phyloP scores from a whole-genome alignment of 2,797 vertebrate genomes.

The Syngnathus acus region DNA sequence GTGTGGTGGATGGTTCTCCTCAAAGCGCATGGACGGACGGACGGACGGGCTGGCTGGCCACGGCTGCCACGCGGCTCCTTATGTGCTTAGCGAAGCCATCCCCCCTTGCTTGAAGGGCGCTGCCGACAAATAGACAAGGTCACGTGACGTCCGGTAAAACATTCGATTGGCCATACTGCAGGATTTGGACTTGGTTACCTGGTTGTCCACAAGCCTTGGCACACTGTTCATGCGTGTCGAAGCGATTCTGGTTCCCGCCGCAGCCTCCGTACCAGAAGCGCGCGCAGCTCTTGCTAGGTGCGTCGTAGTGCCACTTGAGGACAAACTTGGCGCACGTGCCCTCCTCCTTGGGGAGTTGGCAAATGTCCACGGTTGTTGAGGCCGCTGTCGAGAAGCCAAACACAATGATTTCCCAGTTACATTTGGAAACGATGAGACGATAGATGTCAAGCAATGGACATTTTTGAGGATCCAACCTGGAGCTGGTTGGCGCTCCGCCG shows the following conservation, averaged over 20 bases:
- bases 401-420: background rate
- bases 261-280: slow-evolving; percentile 96
- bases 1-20: slow-evolving; percentile 55
- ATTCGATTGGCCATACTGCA: background rate
- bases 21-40: background rate
- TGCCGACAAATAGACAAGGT: slow-evolving; percentile 29
- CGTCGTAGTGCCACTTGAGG: slow-evolving; percentile 85
- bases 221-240: slow-evolving; percentile 81
- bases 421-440: background rate
- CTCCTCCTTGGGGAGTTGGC: slow-evolving; percentile 74
- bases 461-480: slow-evolving; percentile 52
- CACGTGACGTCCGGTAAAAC: background rate
- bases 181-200: slow-evolving; percentile 58
- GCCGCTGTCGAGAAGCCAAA: slow-evolving; percentile 21
- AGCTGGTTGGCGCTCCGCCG: slow-evolving; percentile 37
- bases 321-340: slow-evolving; percentile 80
- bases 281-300: slow-evolving; percentile 68
- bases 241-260: slow-evolving; percentile 86
- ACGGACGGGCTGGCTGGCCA: background rate
- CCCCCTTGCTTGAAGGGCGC: slow-evolving; percentile 57
- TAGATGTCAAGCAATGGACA: background rate
- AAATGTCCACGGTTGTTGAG: slow-evolving; percentile 62
- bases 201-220: slow-evolving; percentile 72
- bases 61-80: slow-evolving; percentile 42
- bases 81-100: slow-evolving; percentile 72